Base-by-base conservation (phyloP, 2,888 invertebrate species). In the Epistrophella euchroma region DNA sequence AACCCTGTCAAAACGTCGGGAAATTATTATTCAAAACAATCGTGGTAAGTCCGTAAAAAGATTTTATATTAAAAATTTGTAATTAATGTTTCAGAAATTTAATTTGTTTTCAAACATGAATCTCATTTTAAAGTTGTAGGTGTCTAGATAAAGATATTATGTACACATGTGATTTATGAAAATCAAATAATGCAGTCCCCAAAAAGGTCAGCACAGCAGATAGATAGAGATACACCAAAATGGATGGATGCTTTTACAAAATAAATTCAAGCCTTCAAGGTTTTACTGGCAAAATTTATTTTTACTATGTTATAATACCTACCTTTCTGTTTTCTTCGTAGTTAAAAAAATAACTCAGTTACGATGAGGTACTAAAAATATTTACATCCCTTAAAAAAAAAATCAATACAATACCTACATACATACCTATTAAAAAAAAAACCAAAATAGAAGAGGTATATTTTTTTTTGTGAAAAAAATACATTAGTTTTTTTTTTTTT, bases 401-500 rank as follows among this genome's bases (percentile, higher is more conserved):
- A 68, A 68, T 68, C 68, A 50, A 68, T 68, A 68, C 4, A 28
- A 28, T 28, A 28, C 28, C 25, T 25, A 25, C n/a, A n/a, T n/a
- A n/a, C n/a, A n/a, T n/a, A 25, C 25, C 4, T 40, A 50, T 50
- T 58, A 70, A 80, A 76, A 70, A 62, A 52, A 35, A 50, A 66
- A 47, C 71, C 72, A 78, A 78, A 78, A 72, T 72, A 72, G 64
- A 78, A 71, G 62, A 78, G 43, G 62, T 62, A 52, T 50, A 37
- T 47, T 47, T 64, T 32, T 56, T 74, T 72, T 66, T 35, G 68
- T 50, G 47, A 47, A 43, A 64, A 77, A 60, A 52, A 60, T 25
- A 60, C 52, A 52, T 70, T 55, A 62, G 22, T 35, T 45, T 64
- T 64, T 72, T 45, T 45, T 72, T 45, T 45, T 72, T 45, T 72